These are phyloP conservation scores for Oreotrochilus melanogaster DNA, from an alignment of 2,113 vertebrate genomes.

Conservation along the genomic window DNA sequence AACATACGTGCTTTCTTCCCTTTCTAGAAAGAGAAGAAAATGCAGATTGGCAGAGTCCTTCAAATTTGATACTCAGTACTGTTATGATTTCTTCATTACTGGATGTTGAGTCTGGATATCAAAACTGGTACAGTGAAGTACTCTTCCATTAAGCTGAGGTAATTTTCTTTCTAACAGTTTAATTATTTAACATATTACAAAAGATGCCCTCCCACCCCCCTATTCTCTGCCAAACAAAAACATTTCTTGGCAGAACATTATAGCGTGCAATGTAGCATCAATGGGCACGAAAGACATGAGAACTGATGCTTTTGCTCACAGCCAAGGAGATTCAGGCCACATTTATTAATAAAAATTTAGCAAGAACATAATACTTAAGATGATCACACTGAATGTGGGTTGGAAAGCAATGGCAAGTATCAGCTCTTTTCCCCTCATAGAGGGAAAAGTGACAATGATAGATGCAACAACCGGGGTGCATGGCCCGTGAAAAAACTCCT, in stretches of 20 bases:
- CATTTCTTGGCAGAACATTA: not conserved
- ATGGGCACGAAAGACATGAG: not conserved
- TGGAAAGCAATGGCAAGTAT: not conserved
- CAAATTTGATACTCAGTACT: not conserved
- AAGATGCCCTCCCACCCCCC: not conserved
- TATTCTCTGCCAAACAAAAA: not conserved
- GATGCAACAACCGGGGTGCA: not conserved
- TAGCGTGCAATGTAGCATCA: not conserved
- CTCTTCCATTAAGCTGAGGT: slow-evolving; percentile 32
- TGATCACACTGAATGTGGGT: not conserved
- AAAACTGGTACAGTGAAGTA: not conserved
- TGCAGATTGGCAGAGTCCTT: not conserved
- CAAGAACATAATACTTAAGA: not conserved
- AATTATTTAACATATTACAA: not conserved
- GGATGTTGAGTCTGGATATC: slow-evolving; percentile 34
- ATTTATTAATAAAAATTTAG: not conserved
- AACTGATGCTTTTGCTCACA: not conserved
- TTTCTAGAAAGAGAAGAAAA: slow-evolving; percentile 40
- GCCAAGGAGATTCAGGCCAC: not conserved
- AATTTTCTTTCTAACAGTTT: slow-evolving; percentile 10
- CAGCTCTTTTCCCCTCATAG: not conserved
- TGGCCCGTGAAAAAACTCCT: not conserved
- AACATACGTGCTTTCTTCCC: not conserved
- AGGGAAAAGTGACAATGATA: not conserved
- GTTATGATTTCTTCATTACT: not conserved